These are phyloP conservation scores for Spodoptera exigua DNA, from an alignment of 2,888 invertebrate species.

Conservation along the genomic window DNA sequence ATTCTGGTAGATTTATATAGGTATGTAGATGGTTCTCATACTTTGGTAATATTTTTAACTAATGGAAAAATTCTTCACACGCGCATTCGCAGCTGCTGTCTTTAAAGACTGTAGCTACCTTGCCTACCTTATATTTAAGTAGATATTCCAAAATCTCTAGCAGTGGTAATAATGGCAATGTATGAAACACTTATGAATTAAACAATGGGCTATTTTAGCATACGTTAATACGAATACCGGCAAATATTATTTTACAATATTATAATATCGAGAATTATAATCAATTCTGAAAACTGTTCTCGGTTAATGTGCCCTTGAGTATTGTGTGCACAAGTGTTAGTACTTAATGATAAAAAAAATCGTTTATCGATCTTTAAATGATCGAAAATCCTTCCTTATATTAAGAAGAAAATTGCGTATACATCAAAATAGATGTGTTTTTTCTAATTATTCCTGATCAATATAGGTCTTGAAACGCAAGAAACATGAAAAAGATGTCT, in stretches of 20 bases:
- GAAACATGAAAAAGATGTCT: too few relatives aligned
- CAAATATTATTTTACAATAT: conserved; percentile 13
- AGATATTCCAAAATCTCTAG: conserved; percentile 8
- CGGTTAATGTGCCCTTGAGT: conserved; percentile 40
- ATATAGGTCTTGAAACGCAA: too few relatives aligned
- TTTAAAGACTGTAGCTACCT: too few relatives aligned
- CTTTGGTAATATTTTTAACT: too few relatives aligned
- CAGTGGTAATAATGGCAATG: conserved; percentile 6
- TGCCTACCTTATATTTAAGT: background rate
- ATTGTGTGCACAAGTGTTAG: conserved; percentile 51
- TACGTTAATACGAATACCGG: conserved; percentile 2
- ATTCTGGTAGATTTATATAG: too few relatives aligned
- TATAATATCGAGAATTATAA: background rate
- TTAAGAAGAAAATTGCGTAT: too few relatives aligned
- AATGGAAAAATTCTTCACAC: too few relatives aligned
- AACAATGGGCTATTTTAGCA: conserved; percentile 19
- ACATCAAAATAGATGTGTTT: too few relatives aligned
- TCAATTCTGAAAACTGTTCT: conserved; percentile 12
- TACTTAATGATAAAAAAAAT: conserved; percentile 22
- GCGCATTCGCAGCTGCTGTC: too few relatives aligned
- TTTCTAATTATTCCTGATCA: too few relatives aligned
- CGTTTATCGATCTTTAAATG: conserved; percentile 1
- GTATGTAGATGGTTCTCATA: too few relatives aligned
- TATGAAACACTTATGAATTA: conserved; percentile 1
- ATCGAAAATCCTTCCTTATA: too few relatives aligned